Base-by-base conservation (phyloP, 2,113 vertebrate genomes). In the Prochilodus magdalenae region DNA sequence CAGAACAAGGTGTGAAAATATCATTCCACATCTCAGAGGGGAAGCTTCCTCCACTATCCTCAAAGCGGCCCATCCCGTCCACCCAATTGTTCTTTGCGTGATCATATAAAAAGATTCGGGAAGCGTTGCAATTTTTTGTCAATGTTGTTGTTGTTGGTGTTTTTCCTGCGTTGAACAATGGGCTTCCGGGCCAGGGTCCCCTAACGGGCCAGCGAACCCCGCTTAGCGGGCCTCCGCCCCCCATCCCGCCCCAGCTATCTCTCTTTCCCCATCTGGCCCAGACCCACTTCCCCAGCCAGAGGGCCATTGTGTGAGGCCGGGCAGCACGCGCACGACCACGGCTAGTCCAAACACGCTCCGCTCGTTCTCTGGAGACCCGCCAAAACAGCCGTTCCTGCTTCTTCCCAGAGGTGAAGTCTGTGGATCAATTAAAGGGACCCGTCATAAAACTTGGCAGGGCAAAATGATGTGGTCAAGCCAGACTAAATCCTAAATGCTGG, bases 61-160 rank as follows among this genome's bases (percentile, higher is more conserved):
- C 90, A 92, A 91, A 92, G 91, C 82, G 87, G 86, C 86, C 81
- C 88, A 89, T 91, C 90, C 91, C 90, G 88, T 88, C 90, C 86
- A 89, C 88, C 88, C 89, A 85, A 92, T 92, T 94, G 93, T 93
- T 94, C 91, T 93, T 89, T 0, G 80, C 90, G 89, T 89, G 92
- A 93, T 93, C 88, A 91, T 90, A 91, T 95, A 96, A 96, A 95
- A 94, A 94, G 92, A 91, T 91, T 93, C 96, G 94, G 97, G 96
- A 96, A 96, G 95, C 89, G 92, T 93, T 92, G 30, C 12, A 69
- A 73, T 84, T 89, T 85, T 92, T 87, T 89, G 91, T 86, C 76
- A 77, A 80, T 85, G 91, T 91, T 89, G 92, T 90, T 90, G 85
- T 91, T 93, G 77, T 86, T 89, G 88, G n/a, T 90, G 89, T 92